phyloP scores from a whole-genome alignment of 2,797 vertebrate species.

The Acanthopagrus latus region DNA sequence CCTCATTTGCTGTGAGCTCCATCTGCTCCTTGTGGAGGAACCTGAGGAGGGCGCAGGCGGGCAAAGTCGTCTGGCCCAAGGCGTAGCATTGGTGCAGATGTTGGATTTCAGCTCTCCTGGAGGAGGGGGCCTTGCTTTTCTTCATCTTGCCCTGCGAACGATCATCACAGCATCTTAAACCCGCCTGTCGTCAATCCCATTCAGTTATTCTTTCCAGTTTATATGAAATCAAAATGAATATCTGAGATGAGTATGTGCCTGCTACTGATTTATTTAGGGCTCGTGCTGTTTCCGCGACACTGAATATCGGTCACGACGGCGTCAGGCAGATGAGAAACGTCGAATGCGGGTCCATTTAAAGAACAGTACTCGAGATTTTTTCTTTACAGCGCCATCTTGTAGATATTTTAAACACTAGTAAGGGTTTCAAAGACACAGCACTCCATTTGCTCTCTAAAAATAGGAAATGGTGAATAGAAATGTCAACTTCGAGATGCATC shows the following conservation, averaged over 20 bases:
- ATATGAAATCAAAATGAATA: background rate
- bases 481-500: conserved; percentile 47
- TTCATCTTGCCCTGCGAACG: conserved; percentile 63
- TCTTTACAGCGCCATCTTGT: conserved; percentile 35
- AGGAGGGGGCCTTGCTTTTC: conserved; percentile 48
- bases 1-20: conserved; percentile 60
- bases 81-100: conserved; percentile 83
- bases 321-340: conserved; percentile 1
- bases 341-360: conserved; percentile 29
- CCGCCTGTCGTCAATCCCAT: background rate
- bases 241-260: background rate
- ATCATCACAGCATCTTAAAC: conserved; percentile 17
- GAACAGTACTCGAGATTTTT: conserved; percentile 15
- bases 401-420: conserved; percentile 38
- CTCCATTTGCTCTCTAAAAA: conserved; percentile 55
- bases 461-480: conserved; percentile 46
- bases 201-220: conserved; percentile 10
- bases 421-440: conserved; percentile 42
- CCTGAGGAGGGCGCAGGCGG: conserved; percentile 67
- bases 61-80: conserved; percentile 64
- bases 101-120: conserved; percentile 81
- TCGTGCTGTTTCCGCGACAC: conserved; percentile 2
- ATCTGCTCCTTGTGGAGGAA: conserved; percentile 88
- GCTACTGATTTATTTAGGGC: conserved; percentile 14
- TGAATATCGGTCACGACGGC: background rate